Evolutionary conservation across 2,888 invertebrate genomes (phyloP).

Genomic region (Lycophotia porphyrea): DNA sequence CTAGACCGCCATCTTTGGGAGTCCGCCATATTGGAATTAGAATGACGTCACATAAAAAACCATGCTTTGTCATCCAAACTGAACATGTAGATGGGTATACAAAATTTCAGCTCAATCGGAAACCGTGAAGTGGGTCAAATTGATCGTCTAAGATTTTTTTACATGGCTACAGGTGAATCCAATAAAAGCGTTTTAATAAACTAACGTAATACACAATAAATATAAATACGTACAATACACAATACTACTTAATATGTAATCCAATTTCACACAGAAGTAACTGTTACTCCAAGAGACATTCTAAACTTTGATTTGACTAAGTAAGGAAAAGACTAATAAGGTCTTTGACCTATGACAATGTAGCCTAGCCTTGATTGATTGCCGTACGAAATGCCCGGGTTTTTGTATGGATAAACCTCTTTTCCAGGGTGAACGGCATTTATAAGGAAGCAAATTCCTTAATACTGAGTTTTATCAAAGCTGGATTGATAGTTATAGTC

Average conservation of each 20-base stretch:
- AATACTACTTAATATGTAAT: background rate
- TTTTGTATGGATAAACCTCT: background rate
- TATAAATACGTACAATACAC: background rate
- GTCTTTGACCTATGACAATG: conserved; percentile 30
- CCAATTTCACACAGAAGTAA: background rate
- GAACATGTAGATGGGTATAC: no score
- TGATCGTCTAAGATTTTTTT: background rate
- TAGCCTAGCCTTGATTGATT: conserved; percentile 10
- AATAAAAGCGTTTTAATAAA: background rate
- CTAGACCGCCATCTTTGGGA: no score
- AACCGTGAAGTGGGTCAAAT: background rate
- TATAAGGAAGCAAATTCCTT: background rate
- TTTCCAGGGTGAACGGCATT: background rate
- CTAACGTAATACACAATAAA: no score
- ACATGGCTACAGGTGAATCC: background rate
- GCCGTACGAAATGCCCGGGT: background rate
- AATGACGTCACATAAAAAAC: background rate
- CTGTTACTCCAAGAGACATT: background rate
- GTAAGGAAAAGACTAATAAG: background rate
- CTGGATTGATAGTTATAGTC: background rate
- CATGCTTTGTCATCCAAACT: no score
- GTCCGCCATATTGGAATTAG: background rate
- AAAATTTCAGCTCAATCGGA: no score
- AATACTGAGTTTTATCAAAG: background rate
- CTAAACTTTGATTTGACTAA: background rate